Base-by-base conservation (phyloP, 1,140 invertebrate species). In the Colletes gigas region DNA sequence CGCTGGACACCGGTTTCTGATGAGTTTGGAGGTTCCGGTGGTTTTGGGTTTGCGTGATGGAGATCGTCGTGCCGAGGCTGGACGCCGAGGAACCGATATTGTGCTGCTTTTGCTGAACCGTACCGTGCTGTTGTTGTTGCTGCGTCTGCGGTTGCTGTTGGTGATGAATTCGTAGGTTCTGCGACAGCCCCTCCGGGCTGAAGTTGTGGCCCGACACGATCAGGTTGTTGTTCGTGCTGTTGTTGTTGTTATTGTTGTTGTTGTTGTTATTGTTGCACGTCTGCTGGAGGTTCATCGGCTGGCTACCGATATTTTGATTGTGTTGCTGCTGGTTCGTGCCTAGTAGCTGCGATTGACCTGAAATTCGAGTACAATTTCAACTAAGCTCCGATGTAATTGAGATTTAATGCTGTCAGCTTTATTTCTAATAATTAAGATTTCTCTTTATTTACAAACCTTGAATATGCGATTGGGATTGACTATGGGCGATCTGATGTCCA, bases 1-100 rank as follows among this genome's bases (percentile, higher is more conserved):
- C 97, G 92, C 96, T 97, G 87, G 96, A 97, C 72, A 97, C 96
- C 70, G 97, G 97, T 90, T 96, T 96, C 90, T 96, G 94, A 69
- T 94, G 94, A 0, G 91, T 93, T 55, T 91, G 90, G 7, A 89
- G 78, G 71, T 88, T 92, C 66, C 91, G 82, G 71, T 89, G 89
- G 60, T 88, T 92, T 21, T 88, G 89, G 0, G 78, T 83, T 81
- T 81, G 87, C 62, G 83, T 87, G 75, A 80, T 87, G 17, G 82
- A 87, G 15, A 77, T 73, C 21, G 70, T 92, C 87, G 87, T 81
- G 4, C 71, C 71, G 5, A 88, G 69, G 52, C 71, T 90, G 6
- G 88, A 86, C 1, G 77, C 78, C 10, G 90, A 86, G 5, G 88
- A 88, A 21, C 80, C 63, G 65, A 83, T 52, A 66, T 69, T 86